These are phyloP conservation scores for Helicoverpa assulta DNA, from an alignment of 2,888 invertebrate species.

Conservation along the genomic window DNA sequence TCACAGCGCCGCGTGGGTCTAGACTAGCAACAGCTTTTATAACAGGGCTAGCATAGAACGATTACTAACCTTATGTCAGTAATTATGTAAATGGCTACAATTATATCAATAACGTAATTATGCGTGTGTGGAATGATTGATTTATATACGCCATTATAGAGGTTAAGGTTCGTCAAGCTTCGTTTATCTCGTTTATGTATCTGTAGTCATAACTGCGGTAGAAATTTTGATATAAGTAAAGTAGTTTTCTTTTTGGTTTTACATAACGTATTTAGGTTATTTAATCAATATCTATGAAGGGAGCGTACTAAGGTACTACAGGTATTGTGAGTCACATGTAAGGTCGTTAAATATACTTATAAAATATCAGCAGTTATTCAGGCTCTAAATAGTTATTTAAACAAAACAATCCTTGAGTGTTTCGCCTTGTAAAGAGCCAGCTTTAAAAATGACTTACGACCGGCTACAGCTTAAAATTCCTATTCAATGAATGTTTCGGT, in stretches of 20 bases:
- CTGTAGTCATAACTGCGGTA: too few species aligned
- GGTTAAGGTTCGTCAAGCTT: conserved; percentile 12
- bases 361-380: conserved; percentile 22
- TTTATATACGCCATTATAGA: conserved; percentile 10
- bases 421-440: conserved; percentile 55
- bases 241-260: too few species aligned
- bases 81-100: conserved; percentile 52
- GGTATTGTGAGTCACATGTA: neutral
- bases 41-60: conserved; percentile 60
- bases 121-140: conserved; percentile 34
- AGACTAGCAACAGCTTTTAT: conserved; percentile 80
- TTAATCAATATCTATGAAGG: too few species aligned
- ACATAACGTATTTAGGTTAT: too few species aligned
- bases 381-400: conserved; percentile 15
- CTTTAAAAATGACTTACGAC: conserved; percentile 68
- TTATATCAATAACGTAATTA: conserved; percentile 42
- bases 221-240: too few species aligned
- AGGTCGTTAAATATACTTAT: neutral
- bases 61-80: conserved; percentile 56
- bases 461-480: conserved; percentile 66
- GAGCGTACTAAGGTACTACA: neutral
- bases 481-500: conserved; percentile 71
- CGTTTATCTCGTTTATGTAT: neutral
- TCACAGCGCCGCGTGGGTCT: conserved; percentile 86
- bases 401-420: conserved; percentile 36